Evolutionary conservation across 2,113 vertebrate species (phyloP), one percentile per base, ranked within the genome.

Genomic region (Peromyscus californicus): DNA sequence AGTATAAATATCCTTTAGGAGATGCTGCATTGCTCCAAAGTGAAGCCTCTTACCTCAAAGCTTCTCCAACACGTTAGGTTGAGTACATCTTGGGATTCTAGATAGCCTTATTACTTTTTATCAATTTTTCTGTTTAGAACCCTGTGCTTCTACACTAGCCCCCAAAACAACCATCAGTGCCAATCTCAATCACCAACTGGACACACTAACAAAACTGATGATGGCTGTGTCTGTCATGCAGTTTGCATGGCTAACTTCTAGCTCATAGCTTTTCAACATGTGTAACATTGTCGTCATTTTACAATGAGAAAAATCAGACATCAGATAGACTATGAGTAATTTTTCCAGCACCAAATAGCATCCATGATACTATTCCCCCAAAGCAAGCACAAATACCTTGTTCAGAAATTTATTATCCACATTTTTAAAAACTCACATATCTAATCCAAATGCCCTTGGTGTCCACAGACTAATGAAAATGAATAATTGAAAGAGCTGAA

Each of bases 401-500:
- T 65, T 70, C 63, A 16, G 26, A 82, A 93, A 94, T 86, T 54
- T 80, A 36, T 96, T 89, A 31, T 84, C 22, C 89, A 51, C 16
- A 83, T 65, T 69, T 26, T 9, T 1, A 26, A 21, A 57, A 42
- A 51, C 91, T 48, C 39, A 86, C 0, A 94, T 22, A 54, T 16
- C 39, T 26, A 79, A 8, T 42, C 22, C 65, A 78, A 89, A 95
- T 93, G 13, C 8, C 48, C 51, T 63, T 92, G 57, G 13, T 45
- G n/a, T 19, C 36, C 33, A 86, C 29, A 69, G 85, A 97, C 72
- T 16, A 39, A 94, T 82, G 16, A 72, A 93, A 39, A 94, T 82
- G 16, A 72, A 93, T 26, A 10, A 39, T 39, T 61, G 80, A 83
- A 83, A 61, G 5, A 24, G 6, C 80, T 26, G 1, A n/a, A 39